These are phyloP conservation scores for Thymelicus sylvestris DNA, from an alignment of 2,888 invertebrate species.

Conservation along the genomic window DNA sequence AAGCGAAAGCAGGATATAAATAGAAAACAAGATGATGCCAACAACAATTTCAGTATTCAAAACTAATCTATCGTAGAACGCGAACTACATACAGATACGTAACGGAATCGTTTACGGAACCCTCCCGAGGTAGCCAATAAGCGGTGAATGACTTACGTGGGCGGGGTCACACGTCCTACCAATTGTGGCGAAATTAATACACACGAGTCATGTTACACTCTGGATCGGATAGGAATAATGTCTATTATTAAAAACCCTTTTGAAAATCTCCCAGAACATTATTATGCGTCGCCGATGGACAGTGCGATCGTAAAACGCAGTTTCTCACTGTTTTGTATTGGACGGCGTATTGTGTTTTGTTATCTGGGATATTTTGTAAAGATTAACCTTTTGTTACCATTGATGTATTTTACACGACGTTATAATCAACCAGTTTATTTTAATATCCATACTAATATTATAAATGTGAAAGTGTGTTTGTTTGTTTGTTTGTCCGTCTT, in stretches of 20 bases:
- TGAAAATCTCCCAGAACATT: slow-evolving; percentile 27
- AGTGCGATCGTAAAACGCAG: slow-evolving; percentile 21
- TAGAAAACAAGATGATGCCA: slow-evolving; percentile 18
- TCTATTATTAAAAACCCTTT: slow-evolving; percentile 38
- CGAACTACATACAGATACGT: slow-evolving; percentile 41
- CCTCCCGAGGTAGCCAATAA: slow-evolving; percentile 59
- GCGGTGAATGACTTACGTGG: slow-evolving; percentile 63
- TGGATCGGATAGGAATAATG: slow-evolving; percentile 43
- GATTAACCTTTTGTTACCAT: background rate
- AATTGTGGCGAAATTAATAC: slow-evolving; percentile 53
- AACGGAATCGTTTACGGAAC: slow-evolving; percentile 54
- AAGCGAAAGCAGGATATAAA: slow-evolving; percentile 30
- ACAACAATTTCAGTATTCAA: slow-evolving; percentile 37
- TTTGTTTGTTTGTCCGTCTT: too few relatives aligned
- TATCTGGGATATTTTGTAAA: slow-evolving; percentile 4
- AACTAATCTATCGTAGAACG: slow-evolving; percentile 34
- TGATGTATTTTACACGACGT: background rate
- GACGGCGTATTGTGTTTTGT: slow-evolving; percentile 7
- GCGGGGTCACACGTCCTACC: slow-evolving; percentile 55
- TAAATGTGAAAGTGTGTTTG: too few relatives aligned
- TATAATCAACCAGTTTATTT: background rate
- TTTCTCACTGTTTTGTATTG: slow-evolving; percentile 20
- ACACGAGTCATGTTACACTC: slow-evolving; percentile 47
- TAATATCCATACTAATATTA: too few relatives aligned
- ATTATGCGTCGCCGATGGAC: slow-evolving; percentile 25